These are phyloP conservation scores for Silurus glanis DNA, from an alignment of 2,113 vertebrate species.

Conservation along the genomic window DNA sequence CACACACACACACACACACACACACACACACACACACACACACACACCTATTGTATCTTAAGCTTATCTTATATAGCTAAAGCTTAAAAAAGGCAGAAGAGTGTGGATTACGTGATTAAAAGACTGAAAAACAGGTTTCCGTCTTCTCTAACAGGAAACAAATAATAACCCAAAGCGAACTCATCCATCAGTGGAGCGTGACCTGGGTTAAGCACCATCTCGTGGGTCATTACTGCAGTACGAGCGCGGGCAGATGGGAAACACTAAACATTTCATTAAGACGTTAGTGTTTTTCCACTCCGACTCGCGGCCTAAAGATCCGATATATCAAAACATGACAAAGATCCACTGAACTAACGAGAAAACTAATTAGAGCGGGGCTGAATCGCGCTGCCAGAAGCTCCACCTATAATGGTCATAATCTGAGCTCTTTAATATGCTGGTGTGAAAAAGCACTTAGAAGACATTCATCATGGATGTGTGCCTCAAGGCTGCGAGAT, in stretches of 20 bases:
- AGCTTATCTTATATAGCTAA: background rate
- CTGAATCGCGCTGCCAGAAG: constrained; percentile 71
- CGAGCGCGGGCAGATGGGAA: constrained; percentile 65
- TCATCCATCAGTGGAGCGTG: constrained; percentile 56
- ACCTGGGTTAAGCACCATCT: constrained; percentile 59
- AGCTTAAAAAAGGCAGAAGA: background rate
- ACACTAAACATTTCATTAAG: constrained; percentile 69
- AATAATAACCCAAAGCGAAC: constrained; percentile 58
- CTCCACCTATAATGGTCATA: constrained; percentile 74
- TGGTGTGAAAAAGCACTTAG: constrained; percentile 66
- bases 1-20: no score
- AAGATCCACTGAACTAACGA: constrained; percentile 64
- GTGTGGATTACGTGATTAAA: background rate
- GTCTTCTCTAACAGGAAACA: constrained; percentile 43
- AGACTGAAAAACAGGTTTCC: constrained; percentile 11
- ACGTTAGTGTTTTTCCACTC: constrained; percentile 58
- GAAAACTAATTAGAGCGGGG: constrained; percentile 67
- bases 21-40: background rate
- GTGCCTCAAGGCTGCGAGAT: constrained; percentile 57
- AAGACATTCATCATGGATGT: constrained; percentile 67
- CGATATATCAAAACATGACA: constrained; percentile 64
- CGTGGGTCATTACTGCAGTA: constrained; percentile 62
- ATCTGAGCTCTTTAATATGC: constrained; percentile 70
- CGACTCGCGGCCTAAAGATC: constrained; percentile 65
- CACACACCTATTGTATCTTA: background rate